These are phyloP conservation scores for Styela plicata DNA, from an alignment of 23 tunicate species.

Conservation along the genomic window DNA sequence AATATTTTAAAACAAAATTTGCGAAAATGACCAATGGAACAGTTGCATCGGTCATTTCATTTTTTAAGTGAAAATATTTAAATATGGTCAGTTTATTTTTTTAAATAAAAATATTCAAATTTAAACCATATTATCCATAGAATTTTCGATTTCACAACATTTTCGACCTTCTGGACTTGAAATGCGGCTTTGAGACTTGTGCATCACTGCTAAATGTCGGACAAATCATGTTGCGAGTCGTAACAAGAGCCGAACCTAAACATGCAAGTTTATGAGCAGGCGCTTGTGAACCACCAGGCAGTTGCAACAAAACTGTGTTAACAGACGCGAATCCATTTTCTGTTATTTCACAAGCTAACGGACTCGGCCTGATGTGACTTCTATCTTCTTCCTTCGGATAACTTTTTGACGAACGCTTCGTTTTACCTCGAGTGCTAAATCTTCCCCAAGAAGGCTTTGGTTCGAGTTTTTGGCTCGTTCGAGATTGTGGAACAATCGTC, in stretches of 20 bases:
- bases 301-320: constrained; percentile 35
- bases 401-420: background rate
- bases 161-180: background rate
- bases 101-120: no score
- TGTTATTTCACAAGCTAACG: constrained; percentile 37
- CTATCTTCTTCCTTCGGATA: background rate
- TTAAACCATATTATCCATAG: no score
- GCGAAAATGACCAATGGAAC: no score
- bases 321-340: constrained; percentile 34
- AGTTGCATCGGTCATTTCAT: no score
- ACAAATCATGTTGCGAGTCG: constrained; percentile 16
- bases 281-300: constrained; percentile 34
- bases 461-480: background rate
- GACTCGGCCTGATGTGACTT: constrained; percentile 13
- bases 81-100: no score
- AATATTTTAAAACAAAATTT: no score
- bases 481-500: background rate
- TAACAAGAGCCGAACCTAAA: constrained; percentile 47
- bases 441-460: background rate
- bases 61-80: no score
- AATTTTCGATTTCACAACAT: background rate
- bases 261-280: constrained; percentile 12
- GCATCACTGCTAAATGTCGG: background rate
- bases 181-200: background rate
- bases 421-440: background rate